Base-by-base conservation (phyloP, 2,888 invertebrate species). In the Sinhomidia bicolor region DNA sequence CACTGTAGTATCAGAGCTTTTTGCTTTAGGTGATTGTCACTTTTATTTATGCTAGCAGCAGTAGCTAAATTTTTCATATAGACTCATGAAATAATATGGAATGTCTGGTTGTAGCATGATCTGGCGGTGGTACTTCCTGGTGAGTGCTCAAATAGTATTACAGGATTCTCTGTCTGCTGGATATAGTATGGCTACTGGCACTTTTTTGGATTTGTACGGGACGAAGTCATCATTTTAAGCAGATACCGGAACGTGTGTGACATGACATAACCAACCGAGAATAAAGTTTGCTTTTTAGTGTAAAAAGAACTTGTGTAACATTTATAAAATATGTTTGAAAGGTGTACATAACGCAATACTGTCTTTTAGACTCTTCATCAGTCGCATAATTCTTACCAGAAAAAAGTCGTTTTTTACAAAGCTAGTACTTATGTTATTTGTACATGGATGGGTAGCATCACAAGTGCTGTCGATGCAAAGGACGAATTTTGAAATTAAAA, bases 21-120 rank as follows among this genome's bases (percentile, higher is more conserved):
- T 23, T 1, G 57, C 23, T 57, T 57, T n/a, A 57, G 57, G 23
- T 20, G 20, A 57, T 57, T 57, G 57, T 57, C 57, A 57, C 7
- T 57, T 57, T 57, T 57, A 57, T 57, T 57, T 23, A 57, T 57
- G 57, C 17, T 17, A 57, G 57, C 20, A 57, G 57, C 57, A 57
- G 57, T 57, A 20, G 20, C 57, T 23, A 57, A 57, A 57, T 36
- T 7, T 36, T 5, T 36, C n/a, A 57, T 47, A 23, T 57, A 20
- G 3, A 10, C 20, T 7, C 23, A 23, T 20, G 6, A 57, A 7
- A 36, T 36, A 36, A 36, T 36, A 36, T 57, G 57, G n/a, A 12
- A 51, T 51, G 14, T 17, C 2, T 7, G 57, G n/a, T n/a, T n/a
- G 7, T 57, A 20, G 17, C 20, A 20, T n/a, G 12, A 2, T 47